Evolutionary conservation across 2,113 vertebrate genomes (phyloP).

Genomic region (Gorsachius goisagi): DNA sequence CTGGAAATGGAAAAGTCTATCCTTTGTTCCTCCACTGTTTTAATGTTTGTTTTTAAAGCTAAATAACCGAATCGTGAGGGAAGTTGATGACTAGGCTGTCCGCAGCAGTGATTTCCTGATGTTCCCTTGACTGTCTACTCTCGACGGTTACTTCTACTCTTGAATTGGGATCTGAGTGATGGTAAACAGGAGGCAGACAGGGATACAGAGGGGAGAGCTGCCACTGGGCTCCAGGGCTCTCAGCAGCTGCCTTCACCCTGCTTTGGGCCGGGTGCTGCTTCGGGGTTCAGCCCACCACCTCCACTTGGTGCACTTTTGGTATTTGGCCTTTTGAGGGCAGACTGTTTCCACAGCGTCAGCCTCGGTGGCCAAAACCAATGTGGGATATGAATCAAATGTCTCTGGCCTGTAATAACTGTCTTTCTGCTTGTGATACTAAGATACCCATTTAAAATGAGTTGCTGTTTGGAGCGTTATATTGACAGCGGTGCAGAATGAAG

Average conservation of each 20-base stretch:
- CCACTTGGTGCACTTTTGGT: not conserved
- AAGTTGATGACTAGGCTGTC: not conserved
- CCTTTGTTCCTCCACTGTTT: not conserved
- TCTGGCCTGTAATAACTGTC: not conserved
- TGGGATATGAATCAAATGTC: not conserved
- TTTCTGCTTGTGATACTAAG: not conserved
- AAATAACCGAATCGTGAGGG: not conserved
- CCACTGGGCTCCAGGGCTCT: not conserved
- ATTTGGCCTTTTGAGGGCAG: constrained; percentile 57
- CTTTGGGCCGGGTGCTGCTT: not conserved
- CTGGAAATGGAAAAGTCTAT: not conserved
- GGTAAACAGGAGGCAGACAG: not conserved
- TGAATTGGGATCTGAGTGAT: not conserved
- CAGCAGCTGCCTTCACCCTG: not conserved
- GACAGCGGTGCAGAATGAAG: not conserved
- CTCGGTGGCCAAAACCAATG: not conserved
- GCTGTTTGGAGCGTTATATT: not conserved
- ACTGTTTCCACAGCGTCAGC: not conserved
- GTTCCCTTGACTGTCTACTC: not conserved
- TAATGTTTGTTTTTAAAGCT: not conserved
- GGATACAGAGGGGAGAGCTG: not conserved
- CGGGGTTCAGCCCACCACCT: accelerated
- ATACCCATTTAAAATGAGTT: not conserved
- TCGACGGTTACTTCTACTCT: not conserved
- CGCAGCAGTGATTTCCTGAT: not conserved